phyloP scores from a whole-genome alignment of 2,888 invertebrate species.

The Crocallis elinguaria region DNA sequence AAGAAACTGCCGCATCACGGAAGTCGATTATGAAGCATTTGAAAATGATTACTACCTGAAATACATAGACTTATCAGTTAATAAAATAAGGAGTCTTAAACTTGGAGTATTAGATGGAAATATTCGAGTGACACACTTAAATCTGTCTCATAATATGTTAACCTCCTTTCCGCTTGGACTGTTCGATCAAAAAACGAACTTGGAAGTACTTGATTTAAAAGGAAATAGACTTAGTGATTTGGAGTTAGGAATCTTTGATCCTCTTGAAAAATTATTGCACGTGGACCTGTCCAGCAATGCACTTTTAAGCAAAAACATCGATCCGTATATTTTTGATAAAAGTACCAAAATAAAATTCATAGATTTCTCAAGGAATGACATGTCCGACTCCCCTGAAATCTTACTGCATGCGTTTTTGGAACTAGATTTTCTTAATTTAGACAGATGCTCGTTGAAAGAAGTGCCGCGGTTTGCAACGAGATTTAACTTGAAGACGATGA shows the following conservation, averaged over 20 bases:
- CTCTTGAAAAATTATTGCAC: constrained; percentile 48
- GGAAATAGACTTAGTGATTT: constrained; percentile 50
- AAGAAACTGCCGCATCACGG: constrained; percentile 44
- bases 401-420: constrained; percentile 48
- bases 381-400: constrained; percentile 50
- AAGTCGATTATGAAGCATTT: constrained; percentile 55
- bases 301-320: constrained; percentile 50
- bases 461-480: constrained; percentile 59
- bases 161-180: constrained; percentile 54
- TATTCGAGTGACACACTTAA: constrained; percentile 48
- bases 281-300: constrained; percentile 60
- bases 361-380: constrained; percentile 63
- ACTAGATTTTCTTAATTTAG: constrained; percentile 54
- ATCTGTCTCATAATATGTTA: constrained; percentile 58
- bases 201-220: constrained; percentile 58
- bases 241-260: constrained; percentile 56
- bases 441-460: constrained; percentile 54
- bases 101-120: constrained; percentile 58
- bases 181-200: constrained; percentile 55
- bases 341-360: constrained; percentile 47
- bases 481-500: constrained; percentile 59
- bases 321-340: constrained; percentile 51
- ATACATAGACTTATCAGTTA: constrained; percentile 59
- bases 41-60: constrained; percentile 48
- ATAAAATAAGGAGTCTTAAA: constrained; percentile 53